Evolutionary conservation across 2,888 invertebrate genomes (phyloP).

Genomic region (Gnatocerus cornutus): DNA sequence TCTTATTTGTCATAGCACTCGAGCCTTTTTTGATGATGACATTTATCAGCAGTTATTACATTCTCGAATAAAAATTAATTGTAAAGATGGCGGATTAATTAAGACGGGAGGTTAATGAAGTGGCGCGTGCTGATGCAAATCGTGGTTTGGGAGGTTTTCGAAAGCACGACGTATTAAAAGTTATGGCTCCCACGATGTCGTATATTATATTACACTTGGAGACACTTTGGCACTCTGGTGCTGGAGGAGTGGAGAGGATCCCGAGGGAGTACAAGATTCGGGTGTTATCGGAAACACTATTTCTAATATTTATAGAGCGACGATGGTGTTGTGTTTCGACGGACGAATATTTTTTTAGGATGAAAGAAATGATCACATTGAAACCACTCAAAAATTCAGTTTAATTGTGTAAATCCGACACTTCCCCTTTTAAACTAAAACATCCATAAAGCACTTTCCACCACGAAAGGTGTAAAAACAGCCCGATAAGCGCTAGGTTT

Average conservation of each 20-base stretch:
- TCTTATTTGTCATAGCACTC: constrained; percentile 57
- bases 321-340: not conserved
- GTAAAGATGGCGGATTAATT: constrained; percentile 13
- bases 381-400: too few relatives aligned
- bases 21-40: constrained; percentile 29
- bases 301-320: constrained; percentile 39
- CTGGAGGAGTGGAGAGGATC: constrained; percentile 23
- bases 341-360: too few relatives aligned
- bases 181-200: constrained; percentile 56
- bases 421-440: too few relatives aligned
- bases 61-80: constrained; percentile 29
- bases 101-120: constrained; percentile 1
- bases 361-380: too few relatives aligned
- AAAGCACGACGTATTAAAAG: constrained; percentile 54
- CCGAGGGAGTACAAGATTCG: constrained; percentile 42
- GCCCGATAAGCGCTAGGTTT: constrained; percentile 1
- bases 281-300: constrained; percentile 44
- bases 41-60: constrained; percentile 35
- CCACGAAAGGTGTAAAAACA: constrained; percentile 1
- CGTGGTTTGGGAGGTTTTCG: constrained; percentile 34
- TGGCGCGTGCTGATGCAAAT: constrained; percentile 11
- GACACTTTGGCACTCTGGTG: constrained; percentile 46
- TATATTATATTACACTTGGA: constrained; percentile 55
- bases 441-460: constrained; percentile 2
- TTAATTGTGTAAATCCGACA: too few relatives aligned